Conservation (phyloP, 2,888 invertebrate genomes). For the Belgica antarctica region DNA sequence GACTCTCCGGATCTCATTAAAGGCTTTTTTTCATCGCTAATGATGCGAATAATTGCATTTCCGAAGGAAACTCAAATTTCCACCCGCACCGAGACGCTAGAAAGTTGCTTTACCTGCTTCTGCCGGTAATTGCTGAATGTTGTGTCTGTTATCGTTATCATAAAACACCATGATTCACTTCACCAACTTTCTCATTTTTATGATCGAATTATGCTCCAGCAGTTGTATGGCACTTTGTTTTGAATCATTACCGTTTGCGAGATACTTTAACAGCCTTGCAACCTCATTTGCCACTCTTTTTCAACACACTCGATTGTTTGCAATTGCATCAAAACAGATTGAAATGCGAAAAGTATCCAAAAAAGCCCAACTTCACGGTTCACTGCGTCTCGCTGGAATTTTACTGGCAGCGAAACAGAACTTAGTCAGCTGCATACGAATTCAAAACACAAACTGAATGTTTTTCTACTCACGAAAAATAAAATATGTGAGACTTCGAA, state of each 20-base stretch:
- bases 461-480: slow-evolving; percentile 5
- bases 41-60: not conserved
- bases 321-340: slow-evolving; percentile 13
- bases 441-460: slow-evolving; percentile 37
- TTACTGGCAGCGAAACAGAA: not conserved
- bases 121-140: slow-evolving; percentile 15
- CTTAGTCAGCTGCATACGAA: slow-evolving; percentile 36
- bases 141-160: slow-evolving; percentile 25
- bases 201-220: not conserved
- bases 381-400: slow-evolving; percentile 3
- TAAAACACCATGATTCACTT: slow-evolving; percentile 32
- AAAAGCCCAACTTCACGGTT: slow-evolving; percentile 31
- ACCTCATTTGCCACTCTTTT: not conserved
- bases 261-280: not conserved
- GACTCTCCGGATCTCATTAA: too few relatives aligned
- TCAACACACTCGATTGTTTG: not conserved
- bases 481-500: slow-evolving; percentile 30
- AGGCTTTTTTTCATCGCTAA: too few relatives aligned
- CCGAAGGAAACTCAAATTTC: not conserved
- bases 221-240: too few relatives aligned
- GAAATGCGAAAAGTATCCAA: not conserved
- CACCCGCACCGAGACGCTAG: too few relatives aligned
- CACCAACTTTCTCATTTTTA: not conserved
- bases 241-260: too few relatives aligned
- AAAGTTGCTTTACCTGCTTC: slow-evolving; percentile 6